Evolutionary conservation across 2,888 invertebrate genomes (phyloP).

Genomic region (Spisula subtruncata): DNA sequence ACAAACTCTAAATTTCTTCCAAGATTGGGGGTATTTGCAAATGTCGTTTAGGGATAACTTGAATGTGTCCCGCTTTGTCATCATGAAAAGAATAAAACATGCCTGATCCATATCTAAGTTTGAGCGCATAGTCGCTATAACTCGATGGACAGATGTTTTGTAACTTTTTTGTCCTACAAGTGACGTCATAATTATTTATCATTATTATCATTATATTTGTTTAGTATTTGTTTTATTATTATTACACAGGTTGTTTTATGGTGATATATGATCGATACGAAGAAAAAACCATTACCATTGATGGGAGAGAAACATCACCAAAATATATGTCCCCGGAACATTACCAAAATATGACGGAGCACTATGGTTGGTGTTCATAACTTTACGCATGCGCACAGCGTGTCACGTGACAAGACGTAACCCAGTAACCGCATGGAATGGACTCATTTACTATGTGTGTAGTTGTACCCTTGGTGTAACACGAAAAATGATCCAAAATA

Average conservation of each 20-base stretch:
- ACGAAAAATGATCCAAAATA: too few relatives aligned
- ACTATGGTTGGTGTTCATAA: constrained; percentile 45
- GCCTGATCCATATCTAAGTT: too few relatives aligned
- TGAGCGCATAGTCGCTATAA: too few relatives aligned
- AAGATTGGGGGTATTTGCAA: too few relatives aligned
- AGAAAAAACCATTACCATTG: constrained; percentile 87
- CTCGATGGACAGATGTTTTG: neutral
- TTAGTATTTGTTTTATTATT: neutral
- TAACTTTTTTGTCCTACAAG: neutral
- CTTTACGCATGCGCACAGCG: constrained; percentile 17
- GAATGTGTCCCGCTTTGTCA: too few relatives aligned
- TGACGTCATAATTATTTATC: neutral
- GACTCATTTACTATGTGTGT: neutral
- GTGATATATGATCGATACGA: constrained; percentile 72
- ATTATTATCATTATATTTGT: neutral
- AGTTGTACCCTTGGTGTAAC: neutral
- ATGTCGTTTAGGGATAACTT: too few relatives aligned
- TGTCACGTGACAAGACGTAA: constrained; percentile 6
- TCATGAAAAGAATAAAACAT: too few relatives aligned
- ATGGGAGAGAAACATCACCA: constrained; percentile 93
- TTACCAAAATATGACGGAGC: constrained; percentile 86
- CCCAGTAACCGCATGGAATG: constrained; percentile 16
- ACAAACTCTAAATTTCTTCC: too few relatives aligned
- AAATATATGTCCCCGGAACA: constrained; percentile 90
- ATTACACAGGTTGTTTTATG: constrained; percentile 75